Conservation (phyloP, 2,797 vertebrate species). For the Dromococcyx pavoninus region DNA sequence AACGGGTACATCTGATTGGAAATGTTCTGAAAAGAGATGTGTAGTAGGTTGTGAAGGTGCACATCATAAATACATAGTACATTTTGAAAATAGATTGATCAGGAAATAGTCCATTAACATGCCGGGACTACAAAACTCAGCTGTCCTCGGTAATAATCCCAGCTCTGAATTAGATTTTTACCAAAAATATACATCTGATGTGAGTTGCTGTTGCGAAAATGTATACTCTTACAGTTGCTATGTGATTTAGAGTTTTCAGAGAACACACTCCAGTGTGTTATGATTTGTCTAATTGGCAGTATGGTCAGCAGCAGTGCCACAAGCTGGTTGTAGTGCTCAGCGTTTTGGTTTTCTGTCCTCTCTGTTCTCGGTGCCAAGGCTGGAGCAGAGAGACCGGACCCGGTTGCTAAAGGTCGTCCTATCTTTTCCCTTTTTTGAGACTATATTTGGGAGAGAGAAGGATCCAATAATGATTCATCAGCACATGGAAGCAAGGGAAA, state of each 20-base stretch:
- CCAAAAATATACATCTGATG: background rate
- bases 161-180: background rate
- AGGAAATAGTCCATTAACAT: background rate
- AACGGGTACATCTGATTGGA: background rate
- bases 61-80: background rate
- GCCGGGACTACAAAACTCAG: background rate
- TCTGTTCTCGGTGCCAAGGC: background rate
- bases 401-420: background rate
- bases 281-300: background rate
- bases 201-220: background rate
- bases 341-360: background rate
- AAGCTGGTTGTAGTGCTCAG: background rate
- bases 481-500: background rate
- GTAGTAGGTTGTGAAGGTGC: background rate
- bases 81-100: background rate
- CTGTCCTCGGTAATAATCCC: background rate
- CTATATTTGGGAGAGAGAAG: constrained; percentile 19
- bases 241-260: constrained; percentile 23
- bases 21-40: background rate
- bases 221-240: background rate
- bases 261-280: background rate
- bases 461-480: constrained; percentile 1
- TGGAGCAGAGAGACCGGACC: background rate
- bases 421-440: background rate
- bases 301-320: constrained; percentile 23